phyloP scores from a whole-genome alignment of 37 sponge, comb jelly and placozoan species.

The Trichoplax adhaerens region DNA sequence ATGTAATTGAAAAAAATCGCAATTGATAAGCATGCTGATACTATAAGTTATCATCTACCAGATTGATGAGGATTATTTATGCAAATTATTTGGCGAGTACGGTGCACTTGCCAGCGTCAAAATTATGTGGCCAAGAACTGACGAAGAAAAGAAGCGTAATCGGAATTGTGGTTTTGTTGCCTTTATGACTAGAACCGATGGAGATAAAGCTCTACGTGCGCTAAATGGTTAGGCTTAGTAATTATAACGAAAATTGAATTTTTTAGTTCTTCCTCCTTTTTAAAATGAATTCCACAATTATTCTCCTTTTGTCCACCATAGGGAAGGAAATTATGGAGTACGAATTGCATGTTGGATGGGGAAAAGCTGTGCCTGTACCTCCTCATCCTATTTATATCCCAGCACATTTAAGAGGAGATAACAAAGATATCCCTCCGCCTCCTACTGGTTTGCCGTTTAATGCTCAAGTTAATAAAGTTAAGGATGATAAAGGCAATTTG shows the following conservation, averaged over 20 bases:
- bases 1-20: background rate
- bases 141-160: slow-evolving; percentile 80
- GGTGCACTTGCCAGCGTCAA: slow-evolving; percentile 96
- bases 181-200: slow-evolving; percentile 89
- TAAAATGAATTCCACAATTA: background rate
- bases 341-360: slow-evolving; percentile 90
- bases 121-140: slow-evolving; percentile 99
- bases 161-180: slow-evolving; percentile 98
- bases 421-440: slow-evolving; percentile 7
- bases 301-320: background rate
- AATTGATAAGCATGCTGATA: background rate
- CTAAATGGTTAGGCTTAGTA: slow-evolving; percentile 43
- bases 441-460: slow-evolving; percentile 71
- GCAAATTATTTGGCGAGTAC: slow-evolving; percentile 90
- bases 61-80: slow-evolving; percentile 95
- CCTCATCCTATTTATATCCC: slow-evolving; percentile 80
- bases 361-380: slow-evolving; percentile 87
- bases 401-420: slow-evolving; percentile 26
- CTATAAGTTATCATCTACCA: slow-evolving; percentile 1
- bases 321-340: slow-evolving; percentile 89
- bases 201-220: slow-evolving; percentile 48
- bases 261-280: background rate
- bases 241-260: background rate
- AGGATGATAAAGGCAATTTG: too few species aligned
- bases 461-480: slow-evolving; percentile 18